Evolutionary conservation across 2,113 vertebrate species (phyloP).

Genomic region (Gadus macrocephalus): DNA sequence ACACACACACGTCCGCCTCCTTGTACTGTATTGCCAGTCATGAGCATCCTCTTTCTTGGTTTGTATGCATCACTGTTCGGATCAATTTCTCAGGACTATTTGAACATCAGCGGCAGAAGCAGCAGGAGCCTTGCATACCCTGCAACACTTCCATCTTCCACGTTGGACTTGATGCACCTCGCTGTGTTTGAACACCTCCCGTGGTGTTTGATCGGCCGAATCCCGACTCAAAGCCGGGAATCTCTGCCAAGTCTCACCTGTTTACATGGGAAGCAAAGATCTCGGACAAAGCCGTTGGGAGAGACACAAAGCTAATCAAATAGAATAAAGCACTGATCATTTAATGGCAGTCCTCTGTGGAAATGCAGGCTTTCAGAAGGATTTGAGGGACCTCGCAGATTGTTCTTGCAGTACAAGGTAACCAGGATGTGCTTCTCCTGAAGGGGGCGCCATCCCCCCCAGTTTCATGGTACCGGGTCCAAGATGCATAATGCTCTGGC

Average conservation of each 20-base stretch:
- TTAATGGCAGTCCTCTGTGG: constrained; percentile 1
- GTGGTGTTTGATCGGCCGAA: constrained; percentile 45
- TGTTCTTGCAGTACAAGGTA: constrained; percentile 33
- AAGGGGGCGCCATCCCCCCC: constrained; percentile 51
- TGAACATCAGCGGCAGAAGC: not conserved
- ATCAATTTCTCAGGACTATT: constrained; percentile 2
- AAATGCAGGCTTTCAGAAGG: constrained; percentile 28
- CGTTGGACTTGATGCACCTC: constrained; percentile 32
- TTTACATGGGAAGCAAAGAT: constrained; percentile 35
- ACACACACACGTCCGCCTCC: not conserved
- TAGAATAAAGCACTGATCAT: constrained; percentile 10
- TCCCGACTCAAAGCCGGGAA: constrained; percentile 27
- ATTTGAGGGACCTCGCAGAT: constrained; percentile 40
- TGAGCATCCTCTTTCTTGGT: constrained; percentile 6
- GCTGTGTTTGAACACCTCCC: constrained; percentile 24
- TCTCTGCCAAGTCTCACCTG: constrained; percentile 19
- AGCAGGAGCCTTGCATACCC: too few relatives aligned
- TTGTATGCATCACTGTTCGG: constrained; percentile 8
- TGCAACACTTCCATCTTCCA: not conserved
- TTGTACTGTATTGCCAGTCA: not conserved
- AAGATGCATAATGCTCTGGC: constrained; percentile 28
- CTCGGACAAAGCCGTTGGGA: constrained; percentile 17
- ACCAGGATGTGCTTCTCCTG: constrained; percentile 24
- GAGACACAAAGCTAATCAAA: constrained; percentile 1
- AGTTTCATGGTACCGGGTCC: constrained; percentile 42